A percentile compares a stretch with the other conserved stretches of the same genome.
phyloP scores from a whole-genome alignment of 2,113 vertebrate genomes.

The Blennius ocellaris region DNA sequence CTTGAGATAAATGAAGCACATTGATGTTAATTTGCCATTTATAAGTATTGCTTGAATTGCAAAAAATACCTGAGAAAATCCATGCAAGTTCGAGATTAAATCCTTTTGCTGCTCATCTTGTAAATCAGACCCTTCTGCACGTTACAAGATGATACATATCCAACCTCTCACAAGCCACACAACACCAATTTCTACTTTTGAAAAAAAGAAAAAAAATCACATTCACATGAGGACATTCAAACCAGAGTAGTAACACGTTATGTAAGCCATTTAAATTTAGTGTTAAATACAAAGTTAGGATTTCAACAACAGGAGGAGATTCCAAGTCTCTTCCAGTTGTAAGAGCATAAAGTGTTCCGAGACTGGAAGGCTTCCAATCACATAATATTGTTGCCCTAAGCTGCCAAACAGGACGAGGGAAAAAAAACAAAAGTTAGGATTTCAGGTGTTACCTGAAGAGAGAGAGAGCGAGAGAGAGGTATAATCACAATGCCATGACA shows the following conservation, averaged over 20 bases:
- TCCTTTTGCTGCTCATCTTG: constrained; percentile 14
- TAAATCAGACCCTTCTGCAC: constrained; percentile 37
- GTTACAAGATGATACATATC: constrained; percentile 19
- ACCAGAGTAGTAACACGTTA: constrained; percentile 3
- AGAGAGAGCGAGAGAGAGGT: background rate
- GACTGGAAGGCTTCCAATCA: too few relatives aligned
- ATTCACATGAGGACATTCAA: background rate
- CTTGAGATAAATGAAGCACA: constrained; percentile 27
- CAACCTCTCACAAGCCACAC: constrained; percentile 2
- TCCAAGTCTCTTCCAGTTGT: too few relatives aligned
- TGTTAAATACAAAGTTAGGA: constrained; percentile 6
- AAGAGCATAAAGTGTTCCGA: too few relatives aligned
- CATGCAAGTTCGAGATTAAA: background rate
- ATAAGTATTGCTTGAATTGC: constrained; percentile 23
- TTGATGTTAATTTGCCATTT: constrained; percentile 47
- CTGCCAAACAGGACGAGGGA: too few relatives aligned
- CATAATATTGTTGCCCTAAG: too few relatives aligned
- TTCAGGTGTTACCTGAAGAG: constrained; percentile 1
- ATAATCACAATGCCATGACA: background rate
- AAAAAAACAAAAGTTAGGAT: background rate
- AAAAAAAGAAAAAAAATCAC: too few relatives aligned
- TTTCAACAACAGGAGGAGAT: background rate
- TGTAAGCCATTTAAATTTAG: constrained; percentile 4
- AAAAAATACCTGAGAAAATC: constrained; percentile 28
- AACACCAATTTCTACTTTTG: constrained; percentile 8